Conservation (phyloP, 2,113 vertebrate genomes). For the Rana temporaria region DNA sequence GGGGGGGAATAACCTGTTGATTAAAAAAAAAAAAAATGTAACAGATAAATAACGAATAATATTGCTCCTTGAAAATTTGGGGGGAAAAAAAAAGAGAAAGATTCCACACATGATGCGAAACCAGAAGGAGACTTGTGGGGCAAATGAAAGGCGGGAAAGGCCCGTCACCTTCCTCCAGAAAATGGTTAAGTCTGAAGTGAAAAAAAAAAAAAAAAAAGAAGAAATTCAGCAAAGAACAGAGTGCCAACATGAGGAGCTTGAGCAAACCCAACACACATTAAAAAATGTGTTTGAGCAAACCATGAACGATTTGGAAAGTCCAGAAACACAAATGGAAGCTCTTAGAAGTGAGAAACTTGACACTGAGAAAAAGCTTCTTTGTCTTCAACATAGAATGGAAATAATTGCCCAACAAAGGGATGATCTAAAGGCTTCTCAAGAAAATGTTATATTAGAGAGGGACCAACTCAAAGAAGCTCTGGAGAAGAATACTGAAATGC, state of each 20-base stretch:
- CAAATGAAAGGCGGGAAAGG: too few species aligned
- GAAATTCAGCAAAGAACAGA: background rate
- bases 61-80: too few species aligned
- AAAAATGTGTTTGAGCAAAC: conserved; percentile 41
- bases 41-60: too few species aligned
- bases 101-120: too few species aligned
- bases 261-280: conserved; percentile 9
- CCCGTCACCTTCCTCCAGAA: too few species aligned
- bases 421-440: conserved; percentile 20
- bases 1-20: too few species aligned
- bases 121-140: too few species aligned
- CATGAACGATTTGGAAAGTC: conserved; percentile 26
- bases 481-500: conserved; percentile 46
- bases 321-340: conserved; percentile 33
- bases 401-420: conserved; percentile 31
- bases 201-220: too few species aligned
- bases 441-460: conserved; percentile 22
- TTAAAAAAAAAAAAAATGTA: too few species aligned
- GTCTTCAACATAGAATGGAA: conserved; percentile 11
- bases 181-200: too few species aligned
- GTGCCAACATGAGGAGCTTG: conserved; percentile 10
- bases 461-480: conserved; percentile 52
- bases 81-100: too few species aligned
- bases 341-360: conserved; percentile 47
- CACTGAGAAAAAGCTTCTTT: background rate